Evolutionary conservation across 2,888 invertebrate species (phyloP), one percentile per base, ranked within the genome.

Genomic region (Barypeithes pellucidus): DNA sequence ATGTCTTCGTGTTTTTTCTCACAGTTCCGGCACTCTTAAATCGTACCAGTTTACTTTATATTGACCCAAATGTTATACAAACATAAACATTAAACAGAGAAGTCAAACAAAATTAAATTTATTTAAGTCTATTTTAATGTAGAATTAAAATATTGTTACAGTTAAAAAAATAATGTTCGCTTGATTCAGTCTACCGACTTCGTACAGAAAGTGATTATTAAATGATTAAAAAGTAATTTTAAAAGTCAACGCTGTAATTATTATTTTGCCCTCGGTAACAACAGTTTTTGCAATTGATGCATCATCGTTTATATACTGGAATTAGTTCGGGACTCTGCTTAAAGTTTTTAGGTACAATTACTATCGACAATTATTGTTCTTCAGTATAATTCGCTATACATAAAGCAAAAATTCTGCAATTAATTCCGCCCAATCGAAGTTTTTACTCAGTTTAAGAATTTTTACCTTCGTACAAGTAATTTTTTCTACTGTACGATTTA

Each of bases 1-100:
- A 22, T 22, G 33, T 57, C 54, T 18, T 29, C 14, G 8, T 33
- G 11, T 24, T 54, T 57, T 57, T 52, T 36, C 18, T 36, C 14
- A 16, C 54, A 57, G 29, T 24, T 57, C 54, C 16, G 18, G 54
- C 24, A 14, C 54, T 33, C 33, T 57, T 57, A 57, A 57, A 33
- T 57, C 33, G 16, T 33, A 33, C 11, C 16, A 57, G 54, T 57
- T 57, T 57, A 57, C 54, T 57, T 33, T 57, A 33, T 33, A 57
- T 57, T 57, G 54, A 57, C 54, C 54, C 18, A 57, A 22, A 33
- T 57, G 54, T 36, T 57, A 14, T 57, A 11, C 16, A 33, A 57
- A 57, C 11, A 57, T 57, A 57, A 57, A 57, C 54, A 57, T 16
- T 57, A 57, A 33, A n/a, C 54, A 57, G 54, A 57, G 18, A 57